phyloP scores from a whole-genome alignment of 2,113 vertebrate species.

The Microcebus jonahi region DNA sequence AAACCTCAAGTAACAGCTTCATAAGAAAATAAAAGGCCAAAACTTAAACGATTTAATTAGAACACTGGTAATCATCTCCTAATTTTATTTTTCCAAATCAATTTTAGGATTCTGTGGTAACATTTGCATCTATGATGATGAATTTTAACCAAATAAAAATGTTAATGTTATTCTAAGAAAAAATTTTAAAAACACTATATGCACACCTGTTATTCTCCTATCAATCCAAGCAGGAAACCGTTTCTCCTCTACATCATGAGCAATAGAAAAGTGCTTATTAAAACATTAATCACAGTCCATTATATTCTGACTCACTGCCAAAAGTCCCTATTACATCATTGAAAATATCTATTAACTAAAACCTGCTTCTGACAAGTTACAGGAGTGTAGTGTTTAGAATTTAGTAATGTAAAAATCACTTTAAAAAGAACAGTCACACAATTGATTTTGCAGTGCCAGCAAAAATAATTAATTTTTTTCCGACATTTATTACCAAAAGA shows the following conservation, averaged over 20 bases:
- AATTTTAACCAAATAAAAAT: conserved; percentile 63
- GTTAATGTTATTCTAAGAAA: conserved; percentile 73
- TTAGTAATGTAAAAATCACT: conserved; percentile 87
- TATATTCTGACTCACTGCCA: conserved; percentile 88
- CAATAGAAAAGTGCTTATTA: conserved; percentile 89
- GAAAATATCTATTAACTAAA: conserved; percentile 90
- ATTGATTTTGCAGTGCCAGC: conserved; percentile 88
- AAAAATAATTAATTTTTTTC: conserved; percentile 85
- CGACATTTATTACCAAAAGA: conserved; percentile 86
- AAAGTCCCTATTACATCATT: conserved; percentile 90
- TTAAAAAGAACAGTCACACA: conserved; percentile 86
- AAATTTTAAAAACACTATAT: conserved; percentile 67
- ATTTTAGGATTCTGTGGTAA: conserved; percentile 37
- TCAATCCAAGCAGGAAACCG: conserved; percentile 87
- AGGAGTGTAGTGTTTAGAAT: conserved; percentile 85
- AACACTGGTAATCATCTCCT: background rate
- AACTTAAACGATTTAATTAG: conserved; percentile 42
- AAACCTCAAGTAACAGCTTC: conserved; percentile 10
- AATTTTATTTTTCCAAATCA: conserved; percentile 59
- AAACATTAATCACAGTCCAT: conserved; percentile 91
- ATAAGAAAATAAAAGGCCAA: conserved; percentile 8
- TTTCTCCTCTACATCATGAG: conserved; percentile 86
- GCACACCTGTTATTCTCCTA: conserved; percentile 87
- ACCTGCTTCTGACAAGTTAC: conserved; percentile 90
- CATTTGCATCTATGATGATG: background rate